Conservation (phyloP, 2,888 invertebrate genomes). For the Drosophila siamana region DNA sequence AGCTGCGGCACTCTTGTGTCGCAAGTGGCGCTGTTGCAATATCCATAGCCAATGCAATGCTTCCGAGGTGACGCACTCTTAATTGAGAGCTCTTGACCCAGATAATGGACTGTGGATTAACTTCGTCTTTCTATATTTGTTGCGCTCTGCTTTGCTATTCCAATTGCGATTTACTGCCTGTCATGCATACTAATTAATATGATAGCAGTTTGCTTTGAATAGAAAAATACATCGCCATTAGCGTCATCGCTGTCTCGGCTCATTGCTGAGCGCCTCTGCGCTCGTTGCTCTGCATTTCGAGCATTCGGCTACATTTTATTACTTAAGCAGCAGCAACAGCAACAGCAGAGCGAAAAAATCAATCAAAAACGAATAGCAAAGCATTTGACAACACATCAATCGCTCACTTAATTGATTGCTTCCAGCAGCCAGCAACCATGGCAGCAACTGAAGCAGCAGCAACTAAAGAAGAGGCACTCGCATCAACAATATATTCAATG, state of each 20-base stretch:
- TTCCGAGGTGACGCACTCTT: conserved; percentile 3
- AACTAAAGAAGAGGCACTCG: neutral
- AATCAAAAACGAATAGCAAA: conserved; percentile 63
- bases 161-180: conserved; percentile 17
- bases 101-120: conserved; percentile 18
- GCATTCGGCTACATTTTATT: conserved; percentile 18
- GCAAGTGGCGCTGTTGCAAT: conserved; percentile 37
- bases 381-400: conserved; percentile 61
- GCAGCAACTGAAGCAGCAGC: neutral
- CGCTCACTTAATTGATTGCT: conserved; percentile 67
- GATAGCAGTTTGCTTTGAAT: conserved; percentile 31
- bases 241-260: conserved; percentile 23
- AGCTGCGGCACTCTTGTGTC: conserved; percentile 1
- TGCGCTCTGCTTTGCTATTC: neutral
- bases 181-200: conserved; percentile 49
- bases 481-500: conserved; percentile 10
- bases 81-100: conserved; percentile 18
- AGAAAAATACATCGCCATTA: conserved; percentile 36
- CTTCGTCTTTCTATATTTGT: neutral
- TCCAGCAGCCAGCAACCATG: conserved; percentile 21
- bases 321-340: conserved; percentile 6
- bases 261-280: conserved; percentile 21
- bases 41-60: conserved; percentile 3
- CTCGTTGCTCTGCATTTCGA: neutral
- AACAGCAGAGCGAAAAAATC: conserved; percentile 47